Evolutionary conservation across 1,140 invertebrate species (phyloP), one percentile per base, ranked within the genome.

Genomic region (Luehdorfia chinensis): DNA sequence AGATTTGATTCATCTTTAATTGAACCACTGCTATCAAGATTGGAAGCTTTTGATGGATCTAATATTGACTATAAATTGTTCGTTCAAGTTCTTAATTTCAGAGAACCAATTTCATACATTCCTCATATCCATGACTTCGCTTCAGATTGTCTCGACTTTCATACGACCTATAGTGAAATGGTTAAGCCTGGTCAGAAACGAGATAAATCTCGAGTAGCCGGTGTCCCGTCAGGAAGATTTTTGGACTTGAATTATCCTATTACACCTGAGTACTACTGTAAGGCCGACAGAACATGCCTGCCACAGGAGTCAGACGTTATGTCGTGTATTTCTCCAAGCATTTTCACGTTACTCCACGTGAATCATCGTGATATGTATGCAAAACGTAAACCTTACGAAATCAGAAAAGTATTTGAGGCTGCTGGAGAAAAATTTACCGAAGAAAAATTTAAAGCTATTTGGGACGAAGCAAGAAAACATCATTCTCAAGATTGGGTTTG

Each of bases 91-190:
- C 50, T 85, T 31, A 81, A 85, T 44, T 84, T 76, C 33, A 75
- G 62, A 52, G 61, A 75, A 47, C 77, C 74, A 19, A 69, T 52
- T 7, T 65, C 75, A 13, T 73, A 79, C 14, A 55, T 80, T 7
- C 77, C 77, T 4, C 70, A 72, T 67, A 61, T 85, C 21, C 41
- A 37, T 0, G 81, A 85, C 43, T 21, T 86, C 19, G 53, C 67
- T 8, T 21, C 43, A 30, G 59, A 73, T 5, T 83, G 78, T 37
- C 51, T 81, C 8, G 64, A 81, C 50, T 84, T 69, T 60, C 37
- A 49, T 3, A 86, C 81, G 4, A 86, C 76, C n/a, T 86, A 86
- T 41, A 67, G 47, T 7, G 79, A 86, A 50, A 80, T 86, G 81
- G 68, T 74, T 2, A 76, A 71, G 45, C 62, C 75, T 28, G 58